Evolutionary conservation across 2,797 vertebrate genomes (phyloP), one percentile per base, ranked within the genome.

Genomic region (Onychomys torridus): DNA sequence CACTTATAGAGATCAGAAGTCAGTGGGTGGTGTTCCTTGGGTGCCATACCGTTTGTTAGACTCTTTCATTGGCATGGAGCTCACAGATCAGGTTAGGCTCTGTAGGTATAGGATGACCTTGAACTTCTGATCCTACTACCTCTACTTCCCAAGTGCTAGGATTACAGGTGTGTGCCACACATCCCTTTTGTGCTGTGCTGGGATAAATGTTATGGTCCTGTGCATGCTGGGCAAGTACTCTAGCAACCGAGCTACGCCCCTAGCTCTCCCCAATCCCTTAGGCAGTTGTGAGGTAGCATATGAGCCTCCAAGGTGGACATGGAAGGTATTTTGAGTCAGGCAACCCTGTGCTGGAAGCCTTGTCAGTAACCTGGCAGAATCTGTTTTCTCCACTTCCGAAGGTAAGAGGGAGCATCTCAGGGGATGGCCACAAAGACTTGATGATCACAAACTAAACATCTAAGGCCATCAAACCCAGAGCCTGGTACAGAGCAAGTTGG

Each of bases 381-480:
- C 49, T 92, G 40, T 84, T 71, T 75, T 89, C 65, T 96, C 63
- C 2, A 2, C 73, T 93, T 88, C 85, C 29, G 65, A 90, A 76
- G 55, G 63, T 77, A 37, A 79, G 19, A 49, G 43, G 37, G 25
- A 46, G 23, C 10, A 34, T 65, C 37, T 93, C 76, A 13, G 21
- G 65, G 34, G 79, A 78, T 14, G 21, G 52, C 71, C 73, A 23
- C 0, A 4, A 92, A 79, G 78, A 77, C n/a, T 57, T 34, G 37
- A 88, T 57, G n/a, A n/a, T n/a, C n/a, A n/a, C 85, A 89, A 85
- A 91, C 43, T 84, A 89, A 73, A 69, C 77, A 75, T 12, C 29
- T 34, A 75, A 86, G 82, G 88, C 90, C 76, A 61, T 86, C 77
- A 77, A 73, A 89, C 17, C 32, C 73, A 78, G 67, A 8, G 3